phyloP scores from a whole-genome alignment of 2,113 vertebrate genomes.

The Jacana jacana region DNA sequence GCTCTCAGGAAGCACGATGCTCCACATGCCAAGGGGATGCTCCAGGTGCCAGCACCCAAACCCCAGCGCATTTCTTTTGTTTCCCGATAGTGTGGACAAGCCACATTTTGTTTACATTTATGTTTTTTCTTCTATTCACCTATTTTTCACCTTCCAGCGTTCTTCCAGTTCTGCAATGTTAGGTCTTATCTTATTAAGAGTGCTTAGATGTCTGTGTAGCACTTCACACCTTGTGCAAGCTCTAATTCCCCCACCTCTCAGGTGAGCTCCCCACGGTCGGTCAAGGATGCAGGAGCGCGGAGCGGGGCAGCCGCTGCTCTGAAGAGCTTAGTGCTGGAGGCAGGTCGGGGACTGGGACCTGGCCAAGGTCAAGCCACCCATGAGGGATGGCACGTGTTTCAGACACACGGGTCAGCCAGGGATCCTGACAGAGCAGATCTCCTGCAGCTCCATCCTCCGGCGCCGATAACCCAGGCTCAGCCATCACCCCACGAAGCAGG shows the following conservation, averaged over 20 bases:
- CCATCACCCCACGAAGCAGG: background rate
- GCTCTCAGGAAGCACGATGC: background rate
- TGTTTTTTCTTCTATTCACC: background rate
- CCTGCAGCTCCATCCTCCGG: background rate
- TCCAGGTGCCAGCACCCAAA: background rate
- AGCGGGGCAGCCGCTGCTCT: background rate
- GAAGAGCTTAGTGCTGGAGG: background rate
- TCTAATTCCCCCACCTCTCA: background rate
- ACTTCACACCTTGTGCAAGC: background rate
- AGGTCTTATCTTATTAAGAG: background rate
- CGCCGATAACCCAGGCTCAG: fast-evolving
- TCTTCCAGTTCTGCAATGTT: background rate
- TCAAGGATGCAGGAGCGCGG: background rate
- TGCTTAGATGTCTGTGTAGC: background rate
- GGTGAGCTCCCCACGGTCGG: background rate
- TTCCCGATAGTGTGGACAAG: background rate
- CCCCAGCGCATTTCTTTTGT: too few species aligned
- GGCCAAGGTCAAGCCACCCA: background rate
- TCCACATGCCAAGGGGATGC: background rate
- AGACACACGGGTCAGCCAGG: fast-evolving
- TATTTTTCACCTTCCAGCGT: background rate
- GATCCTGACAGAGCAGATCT: background rate
- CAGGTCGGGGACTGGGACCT: background rate
- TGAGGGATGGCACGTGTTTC: fast-evolving
- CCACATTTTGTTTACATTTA: fast-evolving